Evolutionary conservation across 2,113 vertebrate genomes (phyloP).

Genomic region (Alligator sinensis): DNA sequence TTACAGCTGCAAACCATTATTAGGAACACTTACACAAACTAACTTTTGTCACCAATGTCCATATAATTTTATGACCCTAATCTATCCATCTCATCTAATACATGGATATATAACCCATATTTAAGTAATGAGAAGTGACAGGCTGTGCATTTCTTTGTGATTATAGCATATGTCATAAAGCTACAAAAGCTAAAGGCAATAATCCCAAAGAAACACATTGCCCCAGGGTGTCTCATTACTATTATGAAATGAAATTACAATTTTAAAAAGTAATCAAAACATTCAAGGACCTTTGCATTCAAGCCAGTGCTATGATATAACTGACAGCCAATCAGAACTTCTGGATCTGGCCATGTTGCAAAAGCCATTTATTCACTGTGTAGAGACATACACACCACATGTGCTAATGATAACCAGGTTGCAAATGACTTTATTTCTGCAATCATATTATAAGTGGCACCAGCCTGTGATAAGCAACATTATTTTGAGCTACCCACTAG

Average conservation of each 20-base stretch:
- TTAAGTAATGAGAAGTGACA: conserved; percentile 61
- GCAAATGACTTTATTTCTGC: background rate
- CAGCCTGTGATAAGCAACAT: rapidly evolving
- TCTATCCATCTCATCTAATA: background rate
- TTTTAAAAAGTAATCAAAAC: conserved; percentile 54
- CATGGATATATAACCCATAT: background rate
- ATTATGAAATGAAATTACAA: conserved; percentile 12
- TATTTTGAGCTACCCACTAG: background rate
- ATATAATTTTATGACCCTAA: conserved; percentile 55
- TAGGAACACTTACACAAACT: background rate
- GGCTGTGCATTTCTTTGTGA: conserved; percentile 18
- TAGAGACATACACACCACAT: rapidly evolving
- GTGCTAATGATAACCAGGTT: background rate
- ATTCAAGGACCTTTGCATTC: background rate
- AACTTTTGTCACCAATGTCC: conserved; percentile 34
- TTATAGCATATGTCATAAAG: conserved; percentile 64
- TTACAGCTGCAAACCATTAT: conserved; percentile 34
- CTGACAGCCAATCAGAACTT: background rate
- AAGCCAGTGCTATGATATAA: background rate
- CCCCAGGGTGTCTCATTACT: conserved; percentile 38
- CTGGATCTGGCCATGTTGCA: background rate
- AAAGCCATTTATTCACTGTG: background rate
- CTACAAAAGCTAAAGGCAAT: conserved; percentile 60
- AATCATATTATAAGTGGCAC: background rate
- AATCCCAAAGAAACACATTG: conserved; percentile 61